Percentiles rank a stretch among this genome's conserved stretches.
phyloP scores from a whole-genome alignment of 2,888 invertebrate genomes.

The Choristoneura rosaceana region DNA sequence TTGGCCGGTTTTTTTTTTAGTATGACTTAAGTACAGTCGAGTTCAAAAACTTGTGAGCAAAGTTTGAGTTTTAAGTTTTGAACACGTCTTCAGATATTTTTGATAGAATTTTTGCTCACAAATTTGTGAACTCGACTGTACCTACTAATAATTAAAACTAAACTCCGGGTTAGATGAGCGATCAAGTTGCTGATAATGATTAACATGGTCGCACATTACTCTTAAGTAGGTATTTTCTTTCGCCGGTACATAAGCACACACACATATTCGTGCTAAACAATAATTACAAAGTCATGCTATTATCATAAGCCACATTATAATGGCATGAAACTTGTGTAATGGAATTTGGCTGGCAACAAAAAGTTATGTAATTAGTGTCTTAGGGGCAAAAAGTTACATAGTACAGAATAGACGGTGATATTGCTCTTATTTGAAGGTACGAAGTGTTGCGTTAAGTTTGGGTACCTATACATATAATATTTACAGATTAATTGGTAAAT shows the following conservation, averaged over 20 bases:
- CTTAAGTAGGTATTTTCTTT: not conserved
- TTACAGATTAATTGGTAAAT: too few species aligned
- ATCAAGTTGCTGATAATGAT: too few species aligned
- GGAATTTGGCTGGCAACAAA: slow-evolving; percentile 59
- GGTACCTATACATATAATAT: not conserved
- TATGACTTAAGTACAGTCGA: too few species aligned
- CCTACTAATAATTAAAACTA: too few species aligned
- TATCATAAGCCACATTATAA: slow-evolving; percentile 44
- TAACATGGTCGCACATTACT: not conserved
- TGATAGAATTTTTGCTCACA: too few species aligned
- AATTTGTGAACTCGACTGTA: too few species aligned
- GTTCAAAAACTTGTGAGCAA: too few species aligned
- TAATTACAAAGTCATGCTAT: slow-evolving; percentile 43
- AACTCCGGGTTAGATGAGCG: not conserved
- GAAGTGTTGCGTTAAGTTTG: not conserved
- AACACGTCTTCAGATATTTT: too few species aligned
- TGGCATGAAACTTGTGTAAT: slow-evolving; percentile 51
- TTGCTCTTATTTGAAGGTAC: slow-evolving; percentile 6
- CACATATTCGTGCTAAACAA: slow-evolving; percentile 31
- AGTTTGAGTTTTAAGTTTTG: too few species aligned
- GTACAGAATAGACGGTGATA: slow-evolving; percentile 37
- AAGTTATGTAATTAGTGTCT: slow-evolving; percentile 71
- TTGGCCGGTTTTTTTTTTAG: too few species aligned
- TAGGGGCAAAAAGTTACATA: slow-evolving; percentile 56
- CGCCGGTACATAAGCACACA: not conserved